phyloP scores from a whole-genome alignment of 2,888 invertebrate genomes.

The Epinotia demarniana region DNA sequence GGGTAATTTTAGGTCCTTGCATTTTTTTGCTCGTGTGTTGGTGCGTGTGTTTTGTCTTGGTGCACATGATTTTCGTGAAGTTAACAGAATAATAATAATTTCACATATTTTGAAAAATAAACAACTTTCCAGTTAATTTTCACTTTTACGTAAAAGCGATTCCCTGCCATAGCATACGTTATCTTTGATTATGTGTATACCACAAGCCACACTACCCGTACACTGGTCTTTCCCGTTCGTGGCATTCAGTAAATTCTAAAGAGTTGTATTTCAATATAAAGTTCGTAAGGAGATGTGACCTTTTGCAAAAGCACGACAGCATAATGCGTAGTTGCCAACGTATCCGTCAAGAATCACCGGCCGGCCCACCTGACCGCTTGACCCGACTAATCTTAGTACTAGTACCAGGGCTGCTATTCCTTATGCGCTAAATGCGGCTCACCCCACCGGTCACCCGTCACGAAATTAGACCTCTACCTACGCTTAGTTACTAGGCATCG shows the following conservation, averaged over 20 bases:
- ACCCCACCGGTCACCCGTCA: too few relatives aligned
- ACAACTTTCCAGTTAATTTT: too few relatives aligned
- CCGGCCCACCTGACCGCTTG: conserved; percentile 52
- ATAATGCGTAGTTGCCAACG: conserved; percentile 57
- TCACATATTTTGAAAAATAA: neutral
- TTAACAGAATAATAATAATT: neutral
- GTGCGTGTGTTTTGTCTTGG: neutral
- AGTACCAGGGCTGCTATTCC: too few relatives aligned
- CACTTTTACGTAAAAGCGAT: neutral
- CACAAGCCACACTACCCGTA: neutral
- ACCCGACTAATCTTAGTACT: conserved; percentile 50
- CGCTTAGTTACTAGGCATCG: too few relatives aligned
- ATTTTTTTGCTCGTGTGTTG: neutral
- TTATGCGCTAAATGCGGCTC: too few relatives aligned
- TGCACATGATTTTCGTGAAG: neutral
- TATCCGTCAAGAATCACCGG: conserved; percentile 57
- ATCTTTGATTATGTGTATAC: neutral
- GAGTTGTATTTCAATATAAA: neutral
- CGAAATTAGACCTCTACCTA: too few relatives aligned
- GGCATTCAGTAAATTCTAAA: neutral
- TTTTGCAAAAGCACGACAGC: conserved; percentile 1
- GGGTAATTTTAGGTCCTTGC: neutral
- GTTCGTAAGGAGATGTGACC: neutral
- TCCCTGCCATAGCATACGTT: neutral
- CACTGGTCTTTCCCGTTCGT: neutral